A percentile compares a stretch with the other conserved stretches of the same genome.
phyloP scores from a whole-genome alignment of 2,113 vertebrate species.

The Ochotona curzoniae region DNA sequence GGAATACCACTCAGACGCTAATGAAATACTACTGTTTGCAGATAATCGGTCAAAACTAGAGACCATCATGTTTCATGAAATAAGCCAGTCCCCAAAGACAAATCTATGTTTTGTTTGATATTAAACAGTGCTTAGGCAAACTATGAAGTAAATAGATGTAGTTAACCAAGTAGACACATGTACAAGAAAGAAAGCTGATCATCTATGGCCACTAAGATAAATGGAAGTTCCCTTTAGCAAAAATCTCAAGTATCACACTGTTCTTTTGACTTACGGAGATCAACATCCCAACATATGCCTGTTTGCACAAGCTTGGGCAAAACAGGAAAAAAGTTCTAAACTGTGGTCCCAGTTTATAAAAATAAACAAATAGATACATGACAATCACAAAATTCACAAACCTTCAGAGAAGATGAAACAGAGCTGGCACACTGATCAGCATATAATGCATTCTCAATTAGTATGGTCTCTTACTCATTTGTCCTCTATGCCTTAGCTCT shows the following conservation, averaged over 20 bases:
- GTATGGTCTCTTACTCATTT: not conserved
- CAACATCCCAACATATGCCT: not conserved
- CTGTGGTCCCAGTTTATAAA: not conserved
- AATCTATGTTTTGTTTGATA: too few relatives aligned
- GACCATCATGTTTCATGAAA: too few relatives aligned
- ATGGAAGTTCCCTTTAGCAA: not conserved
- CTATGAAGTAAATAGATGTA: too few relatives aligned
- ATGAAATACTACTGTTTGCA: too few relatives aligned
- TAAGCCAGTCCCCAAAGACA: too few relatives aligned
- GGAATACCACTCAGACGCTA: too few relatives aligned
- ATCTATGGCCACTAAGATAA: not conserved
- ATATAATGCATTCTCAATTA: not conserved
- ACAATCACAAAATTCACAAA: not conserved
- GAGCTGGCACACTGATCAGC: not conserved
- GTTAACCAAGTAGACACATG: too few relatives aligned
- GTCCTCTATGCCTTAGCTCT: not conserved
- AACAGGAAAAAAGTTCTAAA: not conserved
- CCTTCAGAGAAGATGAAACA: not conserved
- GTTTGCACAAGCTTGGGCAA: not conserved
- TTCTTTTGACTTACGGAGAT: not conserved
- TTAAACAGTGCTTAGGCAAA: too few relatives aligned
- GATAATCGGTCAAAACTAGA: too few relatives aligned
- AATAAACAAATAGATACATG: not conserved
- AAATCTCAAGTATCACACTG: not conserved
- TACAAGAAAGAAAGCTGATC: too few relatives aligned